A percentile compares a stretch with the other conserved stretches of the same genome.
phyloP scores from a whole-genome alignment of 2,888 invertebrate species.

The Abrostola tripartita region DNA sequence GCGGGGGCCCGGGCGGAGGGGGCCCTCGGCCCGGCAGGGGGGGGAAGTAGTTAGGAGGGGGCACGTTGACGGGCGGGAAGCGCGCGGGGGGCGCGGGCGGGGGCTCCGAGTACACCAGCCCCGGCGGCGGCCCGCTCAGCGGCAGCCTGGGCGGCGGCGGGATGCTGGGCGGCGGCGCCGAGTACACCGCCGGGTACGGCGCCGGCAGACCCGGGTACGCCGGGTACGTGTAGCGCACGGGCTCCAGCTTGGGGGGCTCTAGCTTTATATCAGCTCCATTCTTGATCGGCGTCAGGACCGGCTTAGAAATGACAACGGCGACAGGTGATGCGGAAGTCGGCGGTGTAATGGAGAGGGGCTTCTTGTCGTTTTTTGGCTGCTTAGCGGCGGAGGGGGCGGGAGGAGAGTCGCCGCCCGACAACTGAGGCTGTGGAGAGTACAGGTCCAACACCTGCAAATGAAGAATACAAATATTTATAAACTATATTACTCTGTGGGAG shows the following conservation, averaged over 20 bases:
- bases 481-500: too few species aligned
- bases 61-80: conserved; percentile 76
- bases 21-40: conserved; percentile 66
- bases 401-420: conserved; percentile 90
- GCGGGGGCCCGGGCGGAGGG: conserved; percentile 74
- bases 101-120: conserved; percentile 81
- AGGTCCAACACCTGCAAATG: conserved; percentile 92
- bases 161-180: conserved; percentile 74
- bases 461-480: too few species aligned
- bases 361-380: conserved; percentile 88
- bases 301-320: conserved; percentile 69
- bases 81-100: conserved; percentile 73
- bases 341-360: conserved; percentile 84
- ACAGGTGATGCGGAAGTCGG: conserved; percentile 84
- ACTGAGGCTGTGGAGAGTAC: conserved; percentile 93
- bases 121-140: conserved; percentile 57
- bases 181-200: conserved; percentile 80
- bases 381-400: conserved; percentile 86
- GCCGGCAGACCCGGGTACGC: conserved; percentile 73
- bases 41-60: conserved; percentile 80
- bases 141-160: conserved; percentile 74
- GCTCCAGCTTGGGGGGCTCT: conserved; percentile 76
- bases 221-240: conserved; percentile 73
- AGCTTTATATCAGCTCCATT: conserved; percentile 77
- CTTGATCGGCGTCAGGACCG: conserved; percentile 76